These are phyloP conservation scores for Campoletis sonorensis DNA, from an alignment of 1,140 invertebrate genomes.

Conservation along the genomic window DNA sequence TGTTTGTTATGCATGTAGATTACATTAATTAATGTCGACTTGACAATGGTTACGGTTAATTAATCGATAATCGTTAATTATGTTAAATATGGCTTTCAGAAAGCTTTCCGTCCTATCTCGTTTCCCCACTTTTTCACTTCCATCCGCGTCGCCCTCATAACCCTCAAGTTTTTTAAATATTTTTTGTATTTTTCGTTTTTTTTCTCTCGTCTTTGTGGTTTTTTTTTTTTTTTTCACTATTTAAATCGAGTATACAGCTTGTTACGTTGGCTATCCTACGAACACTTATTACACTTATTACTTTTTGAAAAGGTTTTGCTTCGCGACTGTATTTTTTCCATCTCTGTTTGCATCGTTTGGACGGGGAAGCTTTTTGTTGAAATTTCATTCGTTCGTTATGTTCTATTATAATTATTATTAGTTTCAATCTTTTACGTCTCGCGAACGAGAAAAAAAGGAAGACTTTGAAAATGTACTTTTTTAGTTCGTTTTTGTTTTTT, in stretches of 20 bases:
- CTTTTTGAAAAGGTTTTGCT: constrained; percentile 61
- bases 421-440: constrained; percentile 41
- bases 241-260: constrained; percentile 72
- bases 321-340: constrained; percentile 40
- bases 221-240: constrained; percentile 41
- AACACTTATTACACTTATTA: constrained; percentile 76
- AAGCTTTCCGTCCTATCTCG: constrained; percentile 9
- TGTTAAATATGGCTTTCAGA: constrained; percentile 69
- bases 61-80: constrained; percentile 66
- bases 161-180: neutral
- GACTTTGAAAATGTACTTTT: neutral
- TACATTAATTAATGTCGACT: constrained; percentile 73
- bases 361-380: constrained; percentile 28
- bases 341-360: constrained; percentile 40
- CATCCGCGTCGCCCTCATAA: constrained; percentile 19
- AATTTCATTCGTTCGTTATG: too few relatives aligned
- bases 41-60: constrained; percentile 74
- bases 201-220: constrained; percentile 68
- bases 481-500: neutral
- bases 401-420: too few relatives aligned
- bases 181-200: constrained; percentile 62
- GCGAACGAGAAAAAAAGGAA: neutral
- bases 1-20: constrained; percentile 58
- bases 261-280: constrained; percentile 73
- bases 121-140: neutral